Evolutionary conservation across 2,888 invertebrate species (phyloP).

Genomic region (Dioctria rufipes): DNA sequence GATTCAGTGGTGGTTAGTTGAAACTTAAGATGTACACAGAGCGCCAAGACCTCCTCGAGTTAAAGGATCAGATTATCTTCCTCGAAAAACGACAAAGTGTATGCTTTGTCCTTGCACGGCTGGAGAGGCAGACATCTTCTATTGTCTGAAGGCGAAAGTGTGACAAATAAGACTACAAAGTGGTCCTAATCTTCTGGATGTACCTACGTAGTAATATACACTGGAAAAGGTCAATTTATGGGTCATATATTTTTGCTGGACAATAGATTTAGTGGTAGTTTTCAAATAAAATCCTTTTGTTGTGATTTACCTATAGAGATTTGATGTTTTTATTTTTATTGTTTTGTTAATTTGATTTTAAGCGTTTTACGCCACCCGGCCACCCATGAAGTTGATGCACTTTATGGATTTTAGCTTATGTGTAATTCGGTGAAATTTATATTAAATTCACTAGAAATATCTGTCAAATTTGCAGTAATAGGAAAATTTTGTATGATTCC

Average conservation of each 20-base stretch:
- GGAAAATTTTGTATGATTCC: too few relatives aligned
- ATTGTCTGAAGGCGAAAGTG: constrained; percentile 41
- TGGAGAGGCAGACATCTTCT: constrained; percentile 19
- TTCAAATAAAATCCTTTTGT: too few relatives aligned
- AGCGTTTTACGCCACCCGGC: too few relatives aligned
- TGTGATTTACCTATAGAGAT: too few relatives aligned
- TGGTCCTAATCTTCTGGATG: neutral
- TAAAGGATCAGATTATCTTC: constrained; percentile 40
- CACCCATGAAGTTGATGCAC: too few relatives aligned
- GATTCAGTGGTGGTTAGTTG: neutral
- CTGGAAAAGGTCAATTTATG: constrained; percentile 30
- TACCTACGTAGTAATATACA: neutral
- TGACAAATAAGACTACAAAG: constrained; percentile 45
- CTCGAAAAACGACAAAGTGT: constrained; percentile 14
- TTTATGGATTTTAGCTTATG: too few relatives aligned
- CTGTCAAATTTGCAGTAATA: too few relatives aligned
- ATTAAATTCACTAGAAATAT: too few relatives aligned
- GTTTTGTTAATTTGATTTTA: too few relatives aligned
- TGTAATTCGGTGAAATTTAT: too few relatives aligned
- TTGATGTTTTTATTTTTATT: too few relatives aligned
- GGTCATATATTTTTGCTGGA: constrained; percentile 1
- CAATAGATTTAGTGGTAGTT: too few relatives aligned
- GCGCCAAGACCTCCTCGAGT: constrained; percentile 51
- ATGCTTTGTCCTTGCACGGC: constrained; percentile 31
- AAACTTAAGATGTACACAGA: constrained; percentile 14